Evolutionary conservation across 1,140 invertebrate genomes (phyloP).

Genomic region (Oscheius sp.): DNA sequence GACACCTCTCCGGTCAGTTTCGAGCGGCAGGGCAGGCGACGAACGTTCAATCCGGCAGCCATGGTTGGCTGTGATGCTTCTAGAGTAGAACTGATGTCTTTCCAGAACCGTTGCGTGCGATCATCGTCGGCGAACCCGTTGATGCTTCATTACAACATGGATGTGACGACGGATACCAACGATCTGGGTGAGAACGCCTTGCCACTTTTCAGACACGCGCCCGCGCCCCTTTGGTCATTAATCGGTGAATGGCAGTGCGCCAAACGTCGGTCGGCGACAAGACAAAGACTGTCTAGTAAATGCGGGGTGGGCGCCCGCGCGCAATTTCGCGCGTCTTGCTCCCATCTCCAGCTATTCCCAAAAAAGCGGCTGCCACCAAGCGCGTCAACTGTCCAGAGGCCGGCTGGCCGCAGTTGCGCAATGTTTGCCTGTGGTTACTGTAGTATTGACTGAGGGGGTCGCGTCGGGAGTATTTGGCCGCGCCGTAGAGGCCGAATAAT

Average conservation of each 20-base stretch:
- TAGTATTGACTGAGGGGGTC: slow-evolving; percentile 13
- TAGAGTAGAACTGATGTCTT: slow-evolving; percentile 11
- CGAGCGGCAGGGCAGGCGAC: slow-evolving; percentile 27
- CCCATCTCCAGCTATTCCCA: too few species aligned
- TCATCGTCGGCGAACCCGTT: slow-evolving; percentile 33
- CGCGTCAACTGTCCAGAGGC: not conserved
- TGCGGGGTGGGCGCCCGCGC: too few species aligned
- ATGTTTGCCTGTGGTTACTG: slow-evolving; percentile 4
- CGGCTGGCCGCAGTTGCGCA: slow-evolving; percentile 1
- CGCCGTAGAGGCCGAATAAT: slow-evolving; percentile 1
- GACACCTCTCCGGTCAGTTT: slow-evolving; percentile 33
- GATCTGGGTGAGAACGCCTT: slow-evolving; percentile 32
- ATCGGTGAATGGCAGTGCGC: not conserved
- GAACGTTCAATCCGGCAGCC: slow-evolving; percentile 37
- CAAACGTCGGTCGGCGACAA: not conserved
- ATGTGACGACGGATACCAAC: slow-evolving; percentile 36
- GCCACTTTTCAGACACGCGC: too few species aligned
- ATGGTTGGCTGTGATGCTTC: slow-evolving; percentile 18
- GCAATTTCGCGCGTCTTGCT: too few species aligned
- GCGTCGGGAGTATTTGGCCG: slow-evolving; percentile 11
- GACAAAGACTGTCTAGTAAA: not conserved
- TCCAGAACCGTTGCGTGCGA: slow-evolving; percentile 28
- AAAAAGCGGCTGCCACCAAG: too few species aligned
- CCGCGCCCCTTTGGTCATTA: not conserved
- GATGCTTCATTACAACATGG: slow-evolving; percentile 32